phyloP scores from a whole-genome alignment of 2,888 invertebrate genomes.

The Adelognathus sp. region DNA sequence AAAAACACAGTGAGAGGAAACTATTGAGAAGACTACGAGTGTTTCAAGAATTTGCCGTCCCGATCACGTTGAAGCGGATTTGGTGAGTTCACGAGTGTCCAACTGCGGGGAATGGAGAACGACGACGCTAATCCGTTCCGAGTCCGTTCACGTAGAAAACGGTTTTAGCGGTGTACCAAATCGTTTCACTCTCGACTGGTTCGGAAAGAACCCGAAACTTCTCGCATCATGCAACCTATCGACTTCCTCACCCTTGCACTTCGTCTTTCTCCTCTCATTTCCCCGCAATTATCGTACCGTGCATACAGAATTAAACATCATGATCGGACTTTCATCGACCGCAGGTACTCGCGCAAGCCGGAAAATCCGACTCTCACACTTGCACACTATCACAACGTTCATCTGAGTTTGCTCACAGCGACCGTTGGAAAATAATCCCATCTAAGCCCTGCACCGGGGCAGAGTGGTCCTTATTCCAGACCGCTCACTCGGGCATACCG shows the following conservation, averaged over 20 bases:
- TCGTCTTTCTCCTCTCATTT: not conserved
- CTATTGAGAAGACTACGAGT: not conserved
- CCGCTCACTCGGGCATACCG: not conserved
- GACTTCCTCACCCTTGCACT: not conserved
- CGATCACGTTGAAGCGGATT: not conserved
- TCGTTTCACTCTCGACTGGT: slow-evolving; percentile 49
- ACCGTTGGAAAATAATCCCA: not conserved
- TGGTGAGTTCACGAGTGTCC: not conserved
- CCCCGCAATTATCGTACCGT: slow-evolving; percentile 59
- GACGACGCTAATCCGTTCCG: slow-evolving; percentile 53
- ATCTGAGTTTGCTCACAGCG: not conserved
- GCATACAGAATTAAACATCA: slow-evolving; percentile 63
- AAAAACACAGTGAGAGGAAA: not conserved
- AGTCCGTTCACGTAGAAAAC: slow-evolving; percentile 60
- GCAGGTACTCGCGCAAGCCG: not conserved
- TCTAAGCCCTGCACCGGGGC: not conserved
- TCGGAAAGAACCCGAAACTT: slow-evolving; percentile 21
- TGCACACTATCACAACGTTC: not conserved
- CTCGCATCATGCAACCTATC: slow-evolving; percentile 34
- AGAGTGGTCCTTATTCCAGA: not conserved
- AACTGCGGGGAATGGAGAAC: not conserved
- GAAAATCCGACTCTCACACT: not conserved
- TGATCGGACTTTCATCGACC: slow-evolving; percentile 8
- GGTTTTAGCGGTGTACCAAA: slow-evolving; percentile 59
- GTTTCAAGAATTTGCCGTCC: not conserved